phyloP scores from a whole-genome alignment of 2,888 invertebrate species.

The Xestia xanthographa region DNA sequence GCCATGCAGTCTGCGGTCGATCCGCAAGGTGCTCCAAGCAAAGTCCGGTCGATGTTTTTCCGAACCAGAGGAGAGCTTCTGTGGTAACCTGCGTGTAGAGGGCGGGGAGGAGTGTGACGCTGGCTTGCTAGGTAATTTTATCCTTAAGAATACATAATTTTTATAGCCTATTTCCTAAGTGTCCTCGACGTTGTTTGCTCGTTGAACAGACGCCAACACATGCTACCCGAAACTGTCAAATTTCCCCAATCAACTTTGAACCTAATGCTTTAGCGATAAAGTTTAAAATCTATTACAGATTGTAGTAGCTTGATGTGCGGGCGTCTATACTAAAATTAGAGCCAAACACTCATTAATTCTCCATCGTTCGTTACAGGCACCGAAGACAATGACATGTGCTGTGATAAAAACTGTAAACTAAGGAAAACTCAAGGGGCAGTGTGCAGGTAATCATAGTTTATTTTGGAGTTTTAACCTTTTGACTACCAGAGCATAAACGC shows the following conservation, averaged over 20 bases:
- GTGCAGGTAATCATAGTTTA: constrained; percentile 92
- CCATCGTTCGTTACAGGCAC: constrained; percentile 86
- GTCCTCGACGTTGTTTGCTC: background rate
- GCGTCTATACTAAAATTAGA: too few species aligned
- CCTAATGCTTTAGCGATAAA: too few species aligned
- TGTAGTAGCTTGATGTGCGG: too few species aligned
- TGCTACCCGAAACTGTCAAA: too few species aligned
- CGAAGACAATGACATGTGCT: constrained; percentile 98
- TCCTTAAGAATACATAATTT: background rate
- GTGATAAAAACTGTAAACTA: constrained; percentile 97
- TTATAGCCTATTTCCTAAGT: background rate
- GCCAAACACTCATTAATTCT: background rate
- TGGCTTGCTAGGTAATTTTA: constrained; percentile 93
- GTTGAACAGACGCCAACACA: background rate
- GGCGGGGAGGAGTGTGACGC: constrained; percentile 99
- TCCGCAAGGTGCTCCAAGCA: constrained; percentile 97
- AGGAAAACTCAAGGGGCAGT: constrained; percentile 95
- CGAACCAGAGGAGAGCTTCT: constrained; percentile 98
- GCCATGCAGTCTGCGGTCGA: constrained; percentile 97
- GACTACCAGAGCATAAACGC: too few species aligned
- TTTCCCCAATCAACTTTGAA: too few species aligned
- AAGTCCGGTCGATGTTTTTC: constrained; percentile 98
- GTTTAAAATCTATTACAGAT: too few species aligned
- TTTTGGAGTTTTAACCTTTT: background rate
- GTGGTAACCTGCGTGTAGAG: constrained; percentile 98